Conservation (phyloP, 2,888 invertebrate species). For the Ochropacha duplaris region DNA sequence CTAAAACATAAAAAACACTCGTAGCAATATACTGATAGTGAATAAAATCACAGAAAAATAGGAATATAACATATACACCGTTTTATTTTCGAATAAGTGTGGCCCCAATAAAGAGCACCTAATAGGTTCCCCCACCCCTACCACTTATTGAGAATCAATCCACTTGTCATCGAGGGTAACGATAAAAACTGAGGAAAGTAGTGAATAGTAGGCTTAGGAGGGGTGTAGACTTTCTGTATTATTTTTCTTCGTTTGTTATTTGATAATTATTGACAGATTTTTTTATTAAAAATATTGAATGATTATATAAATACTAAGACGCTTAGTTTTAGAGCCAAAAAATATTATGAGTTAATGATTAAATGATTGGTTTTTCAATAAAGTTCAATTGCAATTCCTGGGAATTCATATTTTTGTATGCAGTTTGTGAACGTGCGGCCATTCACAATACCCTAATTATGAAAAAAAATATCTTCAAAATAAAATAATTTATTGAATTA, state of each 20-base stretch:
- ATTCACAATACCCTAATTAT: too few species aligned
- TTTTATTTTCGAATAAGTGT: conserved; percentile 16
- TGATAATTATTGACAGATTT: too few species aligned
- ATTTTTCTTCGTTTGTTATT: background rate
- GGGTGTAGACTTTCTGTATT: background rate
- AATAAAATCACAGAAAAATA: background rate
- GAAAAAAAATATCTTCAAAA: too few species aligned
- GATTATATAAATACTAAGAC: too few species aligned
- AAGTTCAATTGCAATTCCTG: too few species aligned
- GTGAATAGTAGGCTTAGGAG: background rate
- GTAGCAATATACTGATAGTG: background rate
- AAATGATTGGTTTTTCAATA: too few species aligned
- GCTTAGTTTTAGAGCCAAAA: too few species aligned
- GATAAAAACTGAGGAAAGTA: conserved; percentile 32
- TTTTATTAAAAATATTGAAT: too few species aligned
- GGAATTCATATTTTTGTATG: too few species aligned
- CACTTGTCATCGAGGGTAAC: conserved; percentile 38
- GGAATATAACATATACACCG: conserved; percentile 10
- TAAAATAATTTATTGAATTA: too few species aligned
- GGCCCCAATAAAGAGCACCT: conserved; percentile 32
- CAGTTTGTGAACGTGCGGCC: too few species aligned
- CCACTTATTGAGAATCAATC: conserved; percentile 46
- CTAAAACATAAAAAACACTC: background rate
- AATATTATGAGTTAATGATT: too few species aligned
- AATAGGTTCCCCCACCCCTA: conserved; percentile 27